Evolutionary conservation across 2,888 invertebrate genomes (phyloP), one percentile per base, ranked within the genome.

Genomic region (Drosophila mayaguana): DNA sequence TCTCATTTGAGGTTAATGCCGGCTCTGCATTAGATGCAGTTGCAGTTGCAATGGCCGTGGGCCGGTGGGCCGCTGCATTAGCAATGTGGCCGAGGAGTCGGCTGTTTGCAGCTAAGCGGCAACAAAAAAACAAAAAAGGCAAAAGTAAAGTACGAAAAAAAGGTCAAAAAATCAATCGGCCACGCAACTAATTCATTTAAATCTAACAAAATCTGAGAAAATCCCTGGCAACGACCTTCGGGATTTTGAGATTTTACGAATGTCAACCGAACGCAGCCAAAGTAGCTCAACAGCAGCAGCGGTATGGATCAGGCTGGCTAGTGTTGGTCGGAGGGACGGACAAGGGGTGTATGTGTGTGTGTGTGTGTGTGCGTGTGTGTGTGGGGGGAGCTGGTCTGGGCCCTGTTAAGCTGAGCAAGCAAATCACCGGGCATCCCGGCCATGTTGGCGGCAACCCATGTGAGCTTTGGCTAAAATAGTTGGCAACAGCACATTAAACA

Each of bases 131-230:
- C 3, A n/a, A 14, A 36, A 36, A 36, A 38, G 48, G 22, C 38
- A 56, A 60, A 62, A 59, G 48, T 51, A 57, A 57, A 57, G 28
- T 34, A 45, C 28, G 60, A 38, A 25, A 80, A 85, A 92, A 92
- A 92, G 92, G 92, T 92, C 92, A 92, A 92, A 92, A 92, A 92
- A 92, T 92, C 92, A 92, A 92, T 92, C 92, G 92, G 90, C 91
- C 92, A 92, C 91, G 91, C 92, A 92, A 92, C 92, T 92, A 92
- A 92, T 92, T 92, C 92, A 91, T 92, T 92, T 92, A 92, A 92
- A 92, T 92, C 92, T 92, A 91, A 92, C 92, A 92, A 92, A 92
- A 92, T 92, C 92, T 92, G 86, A 91, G 92, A 92, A 92, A 92
- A 92, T 92, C 92, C 92, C 91, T 91, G 91, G 91, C 92, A 92